Evolutionary conservation across 2,113 vertebrate species (phyloP).

Genomic region (Barnardius zonarius): DNA sequence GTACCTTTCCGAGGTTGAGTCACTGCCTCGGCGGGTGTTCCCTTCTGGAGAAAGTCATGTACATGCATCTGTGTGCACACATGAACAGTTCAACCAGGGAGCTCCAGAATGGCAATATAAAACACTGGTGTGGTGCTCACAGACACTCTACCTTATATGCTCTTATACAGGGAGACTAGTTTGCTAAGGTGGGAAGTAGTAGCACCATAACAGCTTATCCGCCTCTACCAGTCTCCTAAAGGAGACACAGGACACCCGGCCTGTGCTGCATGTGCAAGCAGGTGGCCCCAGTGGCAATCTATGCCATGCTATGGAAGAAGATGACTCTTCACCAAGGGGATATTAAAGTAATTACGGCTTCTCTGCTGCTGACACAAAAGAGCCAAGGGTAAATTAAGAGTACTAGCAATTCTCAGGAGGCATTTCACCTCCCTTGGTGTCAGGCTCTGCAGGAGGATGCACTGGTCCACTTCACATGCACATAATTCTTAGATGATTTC

Average conservation of each 20-base stretch:
- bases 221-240: neutral
- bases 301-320: neutral
- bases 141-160: neutral
- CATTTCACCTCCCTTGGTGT: neutral
- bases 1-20: neutral
- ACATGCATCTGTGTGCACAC: neutral
- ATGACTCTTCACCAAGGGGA: neutral
- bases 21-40: neutral
- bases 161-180: fast-evolving
- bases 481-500: neutral
- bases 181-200: neutral
- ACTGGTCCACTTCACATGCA: fast-evolving
- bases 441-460: fast-evolving
- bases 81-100: neutral
- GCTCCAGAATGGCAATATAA: neutral
- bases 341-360: neutral
- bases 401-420: neutral
- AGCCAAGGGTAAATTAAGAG: neutral
- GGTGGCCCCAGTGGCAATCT: neutral
- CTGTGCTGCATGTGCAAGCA: neutral
- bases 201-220: neutral
- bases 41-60: neutral
- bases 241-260: neutral
- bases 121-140: neutral
- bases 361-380: neutral